Evolutionary conservation across 2,113 vertebrate genomes (phyloP).

Genomic region (Trogon surrucura): DNA sequence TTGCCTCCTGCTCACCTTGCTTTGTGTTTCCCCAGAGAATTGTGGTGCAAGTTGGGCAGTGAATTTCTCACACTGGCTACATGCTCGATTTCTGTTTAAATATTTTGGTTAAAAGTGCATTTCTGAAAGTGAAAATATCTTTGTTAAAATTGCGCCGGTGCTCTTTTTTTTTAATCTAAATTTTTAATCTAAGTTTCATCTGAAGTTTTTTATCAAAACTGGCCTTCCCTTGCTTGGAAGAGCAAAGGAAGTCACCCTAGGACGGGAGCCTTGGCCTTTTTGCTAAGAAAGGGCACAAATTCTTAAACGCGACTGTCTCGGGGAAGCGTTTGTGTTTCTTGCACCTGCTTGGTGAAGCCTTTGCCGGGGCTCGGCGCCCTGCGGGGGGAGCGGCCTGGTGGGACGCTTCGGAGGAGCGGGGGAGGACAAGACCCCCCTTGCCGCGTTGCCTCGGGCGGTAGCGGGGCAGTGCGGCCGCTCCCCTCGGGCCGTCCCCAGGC

Average conservation of each 20-base stretch:
- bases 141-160: background rate
- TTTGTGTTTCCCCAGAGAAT: background rate
- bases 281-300: rapidly evolving
- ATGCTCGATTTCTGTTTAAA: background rate
- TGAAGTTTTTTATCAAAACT: background rate
- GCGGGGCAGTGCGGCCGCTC: background rate
- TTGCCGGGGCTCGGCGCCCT: rapidly evolving
- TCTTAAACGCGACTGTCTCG: rapidly evolving
- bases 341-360: background rate
- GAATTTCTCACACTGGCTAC: background rate
- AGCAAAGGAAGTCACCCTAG: background rate
- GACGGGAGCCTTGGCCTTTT: rapidly evolving
- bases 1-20: background rate
- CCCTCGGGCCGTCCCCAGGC: background rate
- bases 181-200: too few species aligned
- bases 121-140: background rate
- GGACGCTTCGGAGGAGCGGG: background rate
- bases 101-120: background rate
- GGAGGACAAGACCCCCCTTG: rapidly evolving
- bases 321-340: background rate
- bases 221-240: rapidly evolving
- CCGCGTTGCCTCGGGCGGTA: rapidly evolving
- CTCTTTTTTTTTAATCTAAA: background rate
- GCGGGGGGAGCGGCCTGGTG: rapidly evolving
- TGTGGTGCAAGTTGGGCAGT: background rate